Percentiles rank a stretch among this genome's conserved stretches.
Evolutionary conservation across 2,797 vertebrate genomes (phyloP).

Genomic region (Aulostomus chinensis): DNA sequence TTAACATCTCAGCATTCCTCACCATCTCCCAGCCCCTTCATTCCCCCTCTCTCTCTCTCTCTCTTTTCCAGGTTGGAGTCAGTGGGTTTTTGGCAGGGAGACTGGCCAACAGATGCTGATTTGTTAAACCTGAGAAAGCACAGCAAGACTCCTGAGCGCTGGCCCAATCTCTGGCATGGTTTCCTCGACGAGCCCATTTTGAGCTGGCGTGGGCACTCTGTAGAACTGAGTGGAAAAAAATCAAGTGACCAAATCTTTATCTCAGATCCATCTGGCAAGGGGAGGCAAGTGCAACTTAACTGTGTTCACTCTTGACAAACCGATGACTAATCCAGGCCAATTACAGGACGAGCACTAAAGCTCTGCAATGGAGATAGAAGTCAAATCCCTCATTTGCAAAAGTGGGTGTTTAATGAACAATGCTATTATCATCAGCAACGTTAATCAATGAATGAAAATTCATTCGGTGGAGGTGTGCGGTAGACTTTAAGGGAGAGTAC

Average conservation of each 20-base stretch:
- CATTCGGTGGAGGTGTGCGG: conserved; percentile 28
- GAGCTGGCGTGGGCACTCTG: conserved; percentile 24
- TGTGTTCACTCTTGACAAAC: conserved; percentile 56
- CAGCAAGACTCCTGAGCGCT: conserved; percentile 58
- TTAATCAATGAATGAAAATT: conserved; percentile 43
- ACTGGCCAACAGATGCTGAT: conserved; percentile 72
- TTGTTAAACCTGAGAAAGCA: conserved; percentile 75
- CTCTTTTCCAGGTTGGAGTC: conserved; percentile 56
- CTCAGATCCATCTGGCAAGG: conserved; percentile 49
- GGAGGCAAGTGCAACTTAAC: conserved; percentile 41
- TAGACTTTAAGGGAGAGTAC: conserved; percentile 26
- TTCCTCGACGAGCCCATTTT: conserved; percentile 38
- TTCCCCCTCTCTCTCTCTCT: conserved; percentile 18
- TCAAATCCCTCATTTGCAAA: conserved; percentile 63
- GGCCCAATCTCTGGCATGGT: conserved; percentile 45
- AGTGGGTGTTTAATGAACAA: conserved; percentile 66
- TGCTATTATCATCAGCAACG: conserved; percentile 47
- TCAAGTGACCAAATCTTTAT: conserved; percentile 49
- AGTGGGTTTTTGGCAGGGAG: conserved; percentile 57
- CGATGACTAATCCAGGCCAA: conserved; percentile 64
- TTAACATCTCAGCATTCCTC: conserved; percentile 15
- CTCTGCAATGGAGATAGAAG: conserved; percentile 42
- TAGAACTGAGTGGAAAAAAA: conserved; percentile 30
- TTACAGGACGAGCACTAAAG: conserved; percentile 55
- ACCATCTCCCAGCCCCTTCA: conserved; percentile 4